phyloP scores from a whole-genome alignment of 1,140 invertebrate species.

The Cryptotermes secundus region DNA sequence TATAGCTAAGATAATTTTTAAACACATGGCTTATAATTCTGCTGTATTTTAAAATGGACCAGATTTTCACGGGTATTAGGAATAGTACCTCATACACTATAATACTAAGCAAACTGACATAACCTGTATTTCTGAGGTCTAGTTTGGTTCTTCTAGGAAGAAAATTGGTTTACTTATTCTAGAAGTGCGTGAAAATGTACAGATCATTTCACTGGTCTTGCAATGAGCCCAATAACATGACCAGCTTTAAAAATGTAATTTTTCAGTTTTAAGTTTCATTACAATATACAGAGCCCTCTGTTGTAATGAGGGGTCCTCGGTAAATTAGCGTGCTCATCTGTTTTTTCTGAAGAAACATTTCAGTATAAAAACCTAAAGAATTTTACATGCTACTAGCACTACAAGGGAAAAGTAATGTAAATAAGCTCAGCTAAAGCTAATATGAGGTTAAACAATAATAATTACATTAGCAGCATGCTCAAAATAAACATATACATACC shows the following conservation, averaged over 20 bases:
- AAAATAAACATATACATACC: neutral
- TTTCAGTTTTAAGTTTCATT: neutral
- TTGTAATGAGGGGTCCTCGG: neutral
- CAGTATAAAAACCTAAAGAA: neutral
- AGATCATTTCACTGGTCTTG: neutral
- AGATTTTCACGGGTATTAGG: too few species aligned
- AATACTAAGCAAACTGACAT: neutral
- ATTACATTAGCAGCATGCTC: neutral
- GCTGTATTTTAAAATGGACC: too few species aligned
- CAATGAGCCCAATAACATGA: neutral
- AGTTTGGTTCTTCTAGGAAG: neutral
- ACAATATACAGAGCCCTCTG: neutral
- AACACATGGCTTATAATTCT: too few species aligned
- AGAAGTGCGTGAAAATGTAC: neutral
- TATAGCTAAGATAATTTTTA: too few species aligned
- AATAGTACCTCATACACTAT: too few species aligned
- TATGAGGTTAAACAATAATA: neutral
- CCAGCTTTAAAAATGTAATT: neutral
- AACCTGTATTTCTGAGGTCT: neutral
- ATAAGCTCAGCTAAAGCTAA: slow-evolving; percentile 13
- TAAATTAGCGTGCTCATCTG: neutral
- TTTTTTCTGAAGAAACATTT: neutral
- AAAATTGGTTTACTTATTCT: neutral
- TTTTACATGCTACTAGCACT: neutral
- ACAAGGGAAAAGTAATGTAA: slow-evolving; percentile 12